Percentiles rank a stretch among this genome's conserved stretches.
Evolutionary conservation across 2,113 vertebrate species (phyloP).

Genomic region (Channa argus): DNA sequence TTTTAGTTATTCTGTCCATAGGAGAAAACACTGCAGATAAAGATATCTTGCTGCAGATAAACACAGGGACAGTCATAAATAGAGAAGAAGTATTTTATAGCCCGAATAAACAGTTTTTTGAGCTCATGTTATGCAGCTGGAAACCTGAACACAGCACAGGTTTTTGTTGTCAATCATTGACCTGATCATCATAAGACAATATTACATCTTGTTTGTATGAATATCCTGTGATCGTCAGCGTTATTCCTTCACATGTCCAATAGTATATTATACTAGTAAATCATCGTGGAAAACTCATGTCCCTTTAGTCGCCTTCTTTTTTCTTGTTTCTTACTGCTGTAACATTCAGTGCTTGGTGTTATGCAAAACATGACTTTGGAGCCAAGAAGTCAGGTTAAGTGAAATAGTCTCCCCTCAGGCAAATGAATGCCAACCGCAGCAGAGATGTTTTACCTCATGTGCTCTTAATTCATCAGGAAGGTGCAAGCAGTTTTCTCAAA

Average conservation of each 20-base stretch:
- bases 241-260: too few relatives aligned
- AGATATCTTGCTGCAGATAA: not conserved
- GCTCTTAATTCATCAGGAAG: slow-evolving; percentile 11
- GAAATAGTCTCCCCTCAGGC: slow-evolving; percentile 50
- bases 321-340: not conserved
- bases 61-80: slow-evolving; percentile 22
- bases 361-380: slow-evolving; percentile 49
- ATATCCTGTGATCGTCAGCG: not conserved
- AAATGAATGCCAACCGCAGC: slow-evolving; percentile 22
- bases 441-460: slow-evolving; percentile 20
- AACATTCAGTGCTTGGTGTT: slow-evolving; percentile 27
- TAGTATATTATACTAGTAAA: too few relatives aligned
- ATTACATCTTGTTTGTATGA: not conserved
- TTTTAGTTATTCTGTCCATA: not conserved
- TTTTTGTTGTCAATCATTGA: slow-evolving; percentile 12
- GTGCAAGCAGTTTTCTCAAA: not conserved
- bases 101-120: not conserved
- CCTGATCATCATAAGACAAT: not conserved
- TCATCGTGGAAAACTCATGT: not conserved
- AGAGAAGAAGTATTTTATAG: slow-evolving; percentile 6
- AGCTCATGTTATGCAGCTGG: not conserved
- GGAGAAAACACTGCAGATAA: not conserved
- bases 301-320: not conserved
- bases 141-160: not conserved
- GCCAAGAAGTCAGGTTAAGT: slow-evolving; percentile 40